phyloP scores from a whole-genome alignment of 92 coral and sea anemone genomes.

The Palythoa grandis region DNA sequence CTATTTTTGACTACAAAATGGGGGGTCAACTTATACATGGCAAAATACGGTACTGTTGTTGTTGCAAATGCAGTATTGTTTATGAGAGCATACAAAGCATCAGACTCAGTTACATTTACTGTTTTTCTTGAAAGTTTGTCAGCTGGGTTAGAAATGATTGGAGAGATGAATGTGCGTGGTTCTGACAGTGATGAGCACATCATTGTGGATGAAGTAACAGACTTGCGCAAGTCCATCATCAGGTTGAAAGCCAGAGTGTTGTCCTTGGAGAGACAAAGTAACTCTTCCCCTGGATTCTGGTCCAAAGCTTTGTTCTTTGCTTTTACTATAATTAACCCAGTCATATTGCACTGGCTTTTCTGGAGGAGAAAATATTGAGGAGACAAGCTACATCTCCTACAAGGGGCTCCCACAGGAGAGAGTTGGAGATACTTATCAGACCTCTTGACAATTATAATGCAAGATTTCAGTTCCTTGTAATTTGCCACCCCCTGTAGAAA shows the following conservation, averaged over 20 bases:
- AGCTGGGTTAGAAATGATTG: slow-evolving; percentile 70
- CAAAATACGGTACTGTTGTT: no score
- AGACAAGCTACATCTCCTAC: not conserved
- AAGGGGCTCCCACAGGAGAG: not conserved
- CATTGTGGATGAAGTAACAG: slow-evolving; percentile 62
- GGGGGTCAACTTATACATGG: no score
- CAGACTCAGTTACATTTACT: no score
- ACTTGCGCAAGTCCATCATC: slow-evolving; percentile 68
- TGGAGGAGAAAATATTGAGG: slow-evolving; percentile 65
- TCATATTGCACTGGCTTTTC: slow-evolving; percentile 88
- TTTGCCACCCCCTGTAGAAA: no score
- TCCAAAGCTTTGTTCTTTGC: slow-evolving; percentile 78
- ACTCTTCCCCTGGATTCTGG: slow-evolving; percentile 82
- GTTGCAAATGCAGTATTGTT: no score
- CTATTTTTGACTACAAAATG: no score
- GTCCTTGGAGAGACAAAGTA: slow-evolving; percentile 73
- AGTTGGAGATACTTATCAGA: not conserved
- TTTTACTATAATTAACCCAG: slow-evolving; percentile 81
- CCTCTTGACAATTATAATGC: no score
- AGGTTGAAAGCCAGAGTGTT: slow-evolving; percentile 72
- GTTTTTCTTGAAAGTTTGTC: slow-evolving; percentile 53
- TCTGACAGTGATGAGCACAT: slow-evolving; percentile 67
- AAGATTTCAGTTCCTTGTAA: no score
- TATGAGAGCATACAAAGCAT: no score
- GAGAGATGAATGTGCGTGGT: slow-evolving; percentile 62